Percentiles rank a stretch among this genome's conserved stretches.
phyloP scores from a whole-genome alignment of 1,140 invertebrate species.

The Lepidurus arcticus region DNA sequence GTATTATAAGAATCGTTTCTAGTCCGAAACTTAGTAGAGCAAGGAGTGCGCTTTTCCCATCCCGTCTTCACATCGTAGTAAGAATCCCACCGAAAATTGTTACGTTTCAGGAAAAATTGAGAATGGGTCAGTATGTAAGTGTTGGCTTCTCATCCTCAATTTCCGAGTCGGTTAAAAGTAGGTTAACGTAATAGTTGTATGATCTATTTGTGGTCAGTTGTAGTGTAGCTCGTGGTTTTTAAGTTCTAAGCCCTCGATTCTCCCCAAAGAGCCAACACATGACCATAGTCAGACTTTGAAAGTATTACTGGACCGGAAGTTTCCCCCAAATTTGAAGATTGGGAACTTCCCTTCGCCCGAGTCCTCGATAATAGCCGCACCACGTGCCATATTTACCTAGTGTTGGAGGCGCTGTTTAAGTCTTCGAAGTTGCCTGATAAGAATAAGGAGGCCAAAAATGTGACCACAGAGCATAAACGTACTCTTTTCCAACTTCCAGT shows the following conservation, averaged over 20 bases:
- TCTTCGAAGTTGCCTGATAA: background rate
- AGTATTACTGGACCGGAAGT: background rate
- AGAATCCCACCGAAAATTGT: constrained; percentile 2
- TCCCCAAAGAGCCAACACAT: background rate
- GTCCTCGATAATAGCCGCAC: background rate
- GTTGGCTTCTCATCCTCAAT: background rate
- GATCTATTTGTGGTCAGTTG: constrained; percentile 8
- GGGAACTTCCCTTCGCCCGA: background rate
- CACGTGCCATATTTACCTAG: constrained; percentile 7
- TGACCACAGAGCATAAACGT: background rate
- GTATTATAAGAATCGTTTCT: background rate
- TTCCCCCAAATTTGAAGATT: background rate
- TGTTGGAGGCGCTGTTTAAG: background rate
- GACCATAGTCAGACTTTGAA: background rate
- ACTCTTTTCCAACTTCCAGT: background rate
- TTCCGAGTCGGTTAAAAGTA: background rate
- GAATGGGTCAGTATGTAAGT: background rate
- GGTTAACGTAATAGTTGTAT: background rate
- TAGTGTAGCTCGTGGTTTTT: background rate
- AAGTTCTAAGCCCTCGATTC: background rate
- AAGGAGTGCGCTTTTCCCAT: background rate
- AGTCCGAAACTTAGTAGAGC: background rate
- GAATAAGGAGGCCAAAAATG: background rate
- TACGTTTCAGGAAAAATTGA: background rate
- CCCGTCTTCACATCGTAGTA: background rate